Conservation (phyloP, 1,140 invertebrate species). For the Lanistes nyassanus region DNA sequence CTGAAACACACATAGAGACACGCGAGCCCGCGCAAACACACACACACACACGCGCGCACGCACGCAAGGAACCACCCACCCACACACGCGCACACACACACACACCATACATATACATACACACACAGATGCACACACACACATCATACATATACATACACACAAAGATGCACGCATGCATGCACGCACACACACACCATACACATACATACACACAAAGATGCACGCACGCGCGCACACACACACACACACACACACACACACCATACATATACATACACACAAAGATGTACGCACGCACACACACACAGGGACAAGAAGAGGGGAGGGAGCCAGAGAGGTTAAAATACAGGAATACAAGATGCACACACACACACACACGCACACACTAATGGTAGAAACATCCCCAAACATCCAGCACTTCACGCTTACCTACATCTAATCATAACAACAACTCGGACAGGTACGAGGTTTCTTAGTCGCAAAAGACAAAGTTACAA, state of each 20-base stretch:
- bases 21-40: background rate
- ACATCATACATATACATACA: background rate
- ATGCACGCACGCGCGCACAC: background rate
- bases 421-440: too few relatives aligned
- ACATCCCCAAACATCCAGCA: too few relatives aligned
- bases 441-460: too few relatives aligned
- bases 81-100: background rate
- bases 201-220: background rate
- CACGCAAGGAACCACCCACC: background rate
- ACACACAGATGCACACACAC: constrained; percentile 9
- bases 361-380: constrained; percentile 1
- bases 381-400: too few relatives aligned
- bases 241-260: background rate
- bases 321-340: background rate
- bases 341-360: background rate
- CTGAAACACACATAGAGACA: background rate
- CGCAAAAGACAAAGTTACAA: too few relatives aligned
- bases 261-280: background rate
- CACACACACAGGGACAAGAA: background rate
- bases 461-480: too few relatives aligned
- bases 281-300: background rate
- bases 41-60: background rate
- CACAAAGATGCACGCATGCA: background rate
- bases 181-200: background rate
- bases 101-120: too few relatives aligned